These are phyloP conservation scores for Stegastes partitus DNA, from an alignment of 2,113 vertebrate species.

Conservation along the genomic window DNA sequence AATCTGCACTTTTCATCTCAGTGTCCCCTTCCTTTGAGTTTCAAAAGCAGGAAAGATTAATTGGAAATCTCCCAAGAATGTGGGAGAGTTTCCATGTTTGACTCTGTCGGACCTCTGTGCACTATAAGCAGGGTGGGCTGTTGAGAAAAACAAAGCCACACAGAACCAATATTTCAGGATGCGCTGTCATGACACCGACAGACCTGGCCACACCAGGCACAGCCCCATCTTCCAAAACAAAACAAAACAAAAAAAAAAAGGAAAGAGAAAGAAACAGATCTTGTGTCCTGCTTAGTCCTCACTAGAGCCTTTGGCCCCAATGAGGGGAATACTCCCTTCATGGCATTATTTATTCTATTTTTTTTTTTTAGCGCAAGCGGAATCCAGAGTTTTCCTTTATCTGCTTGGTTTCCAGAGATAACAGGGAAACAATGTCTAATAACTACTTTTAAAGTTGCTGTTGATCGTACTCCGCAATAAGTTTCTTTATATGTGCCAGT, in stretches of 20 bases:
- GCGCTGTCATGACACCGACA: conserved; percentile 63
- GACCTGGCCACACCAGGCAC: conserved; percentile 43
- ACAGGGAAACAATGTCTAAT: conserved; percentile 56
- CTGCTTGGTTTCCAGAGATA: conserved; percentile 73
- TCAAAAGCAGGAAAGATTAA: conserved; percentile 63
- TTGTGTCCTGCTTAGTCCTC: conserved; percentile 70
- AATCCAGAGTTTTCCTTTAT: conserved; percentile 79
- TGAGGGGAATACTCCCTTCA: conserved; percentile 73
- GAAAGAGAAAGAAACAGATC: conserved; percentile 33
- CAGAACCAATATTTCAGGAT: conserved; percentile 60
- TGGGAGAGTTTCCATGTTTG: conserved; percentile 42
- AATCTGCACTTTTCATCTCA: conserved; percentile 55
- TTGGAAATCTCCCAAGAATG: conserved; percentile 60
- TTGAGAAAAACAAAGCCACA: conserved; percentile 57
- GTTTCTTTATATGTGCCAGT: conserved; percentile 98
- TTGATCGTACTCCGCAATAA: conserved; percentile 97
- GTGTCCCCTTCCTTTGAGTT: conserved; percentile 46
- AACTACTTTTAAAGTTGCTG: conserved; percentile 90
- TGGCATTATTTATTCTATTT: conserved; percentile 59
- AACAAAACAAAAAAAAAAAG: conserved; percentile 6
- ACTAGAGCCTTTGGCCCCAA: conserved; percentile 70
- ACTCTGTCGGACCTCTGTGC: conserved; percentile 65
- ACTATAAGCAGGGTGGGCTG: conserved; percentile 56
- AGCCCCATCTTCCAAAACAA: conserved; percentile 50
- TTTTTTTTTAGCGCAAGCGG: conserved; percentile 58